These are phyloP conservation scores for Tiphia femorata DNA, from an alignment of 2,888 invertebrate genomes.

Conservation along the genomic window DNA sequence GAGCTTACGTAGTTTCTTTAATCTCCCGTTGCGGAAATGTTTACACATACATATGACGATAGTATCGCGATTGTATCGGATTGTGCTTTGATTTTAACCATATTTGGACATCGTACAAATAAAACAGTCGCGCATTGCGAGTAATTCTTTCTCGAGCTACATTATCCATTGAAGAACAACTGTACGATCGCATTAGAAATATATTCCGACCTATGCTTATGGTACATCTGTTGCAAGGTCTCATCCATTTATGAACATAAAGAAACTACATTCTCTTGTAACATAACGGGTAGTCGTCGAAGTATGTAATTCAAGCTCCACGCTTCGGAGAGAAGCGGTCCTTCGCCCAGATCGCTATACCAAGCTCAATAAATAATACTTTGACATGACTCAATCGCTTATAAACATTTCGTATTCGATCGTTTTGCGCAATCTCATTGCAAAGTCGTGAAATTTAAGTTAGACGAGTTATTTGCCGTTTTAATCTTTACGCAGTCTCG, in stretches of 20 bases:
- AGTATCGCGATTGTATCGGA: no score
- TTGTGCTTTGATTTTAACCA: no score
- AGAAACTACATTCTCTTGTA: conserved; percentile 36
- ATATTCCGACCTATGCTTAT: conserved; percentile 50
- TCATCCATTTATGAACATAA: conserved; percentile 61
- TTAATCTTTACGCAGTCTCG: no score
- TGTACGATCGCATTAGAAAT: conserved; percentile 57
- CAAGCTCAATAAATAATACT: conserved; percentile 24
- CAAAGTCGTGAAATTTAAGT: no score
- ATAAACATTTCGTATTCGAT: no score
- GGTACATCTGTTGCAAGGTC: conserved; percentile 54
- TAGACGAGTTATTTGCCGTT: no score
- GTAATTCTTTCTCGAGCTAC: conserved; percentile 50
- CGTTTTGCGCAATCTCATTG: no score
- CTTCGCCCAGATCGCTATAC: no score
- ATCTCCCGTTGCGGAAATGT: conserved; percentile 42
- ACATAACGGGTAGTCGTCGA: no score
- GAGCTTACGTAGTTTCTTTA: neutral
- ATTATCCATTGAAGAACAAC: conserved; percentile 63
- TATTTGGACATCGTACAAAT: conserved; percentile 37
- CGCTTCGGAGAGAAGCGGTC: no score
- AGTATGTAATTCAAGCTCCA: no score
- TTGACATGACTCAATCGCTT: neutral
- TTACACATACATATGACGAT: conserved; percentile 13
- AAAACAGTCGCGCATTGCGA: conserved; percentile 26